Evolutionary conservation across 2,797 vertebrate genomes (phyloP), one percentile per base, ranked within the genome.

Genomic region (Chiloscyllium punctatum): DNA sequence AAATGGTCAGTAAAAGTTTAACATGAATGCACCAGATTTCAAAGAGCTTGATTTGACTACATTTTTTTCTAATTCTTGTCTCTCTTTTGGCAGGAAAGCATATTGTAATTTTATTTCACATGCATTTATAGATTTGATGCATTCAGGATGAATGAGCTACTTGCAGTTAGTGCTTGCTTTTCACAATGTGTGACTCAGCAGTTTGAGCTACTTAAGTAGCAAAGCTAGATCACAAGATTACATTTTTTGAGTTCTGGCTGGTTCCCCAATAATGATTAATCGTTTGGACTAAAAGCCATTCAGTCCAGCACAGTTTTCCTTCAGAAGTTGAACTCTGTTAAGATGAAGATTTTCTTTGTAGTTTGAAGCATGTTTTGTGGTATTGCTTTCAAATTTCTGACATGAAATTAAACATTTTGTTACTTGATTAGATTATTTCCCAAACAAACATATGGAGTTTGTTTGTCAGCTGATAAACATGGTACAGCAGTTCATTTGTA

Each of bases 231-330:
- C 68, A 71, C 42, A 72, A 51, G 37, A 94, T 69, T 15, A 27
- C 25, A 90, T 72, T 48, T 62, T 71, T 33, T 71, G 37, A 48
- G 23, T 27, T 33, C 42, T 42, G 42, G 9, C 92, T 66, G 62
- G 23, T 94, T 90, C 62, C 53, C 33, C 51, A 94, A 51, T 48
- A 94, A 30, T 94, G 92, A 94, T 69, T 69, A 94, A 71, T 94
- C 15, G 0, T 48, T 94, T 51, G 37, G 23, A 94, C 23, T 94
- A 51, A 48, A 72, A 94, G 68, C 37, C 16, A 25, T 66, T 92
- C 33, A 42, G 25, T 94, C 27, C 66, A 37, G 66, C n/a, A 42
- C 15, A n/a, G 16, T 69, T 90, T 62, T 90, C 57, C 30, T 62
- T 90, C 33, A 33, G 87, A 33, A 62, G 57, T 57, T 18, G 42